Percentiles rank a stretch among this genome's conserved stretches.
Evolutionary conservation across 2,797 vertebrate genomes (phyloP).

Genomic region (Ptychadena robeensis): DNA sequence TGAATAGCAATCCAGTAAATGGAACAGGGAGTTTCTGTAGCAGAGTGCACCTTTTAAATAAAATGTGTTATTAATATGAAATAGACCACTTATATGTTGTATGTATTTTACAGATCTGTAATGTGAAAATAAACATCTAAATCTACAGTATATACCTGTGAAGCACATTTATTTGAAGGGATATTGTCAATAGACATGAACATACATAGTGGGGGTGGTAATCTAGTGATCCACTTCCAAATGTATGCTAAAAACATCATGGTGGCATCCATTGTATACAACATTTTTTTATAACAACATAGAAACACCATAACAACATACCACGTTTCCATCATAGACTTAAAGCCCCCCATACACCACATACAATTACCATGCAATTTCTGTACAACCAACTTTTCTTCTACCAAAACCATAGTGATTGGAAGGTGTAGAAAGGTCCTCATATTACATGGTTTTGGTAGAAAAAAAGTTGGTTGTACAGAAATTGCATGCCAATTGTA

Average conservation of each 20-base stretch:
- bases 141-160: neutral
- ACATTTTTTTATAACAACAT: too few relatives aligned
- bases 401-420: too few relatives aligned
- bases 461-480: too few relatives aligned
- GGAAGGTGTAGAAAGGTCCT: too few relatives aligned
- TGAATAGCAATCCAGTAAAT: slow-evolving; percentile 17
- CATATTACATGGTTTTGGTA: too few relatives aligned
- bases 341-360: too few relatives aligned
- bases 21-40: neutral
- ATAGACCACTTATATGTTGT: slow-evolving; percentile 14
- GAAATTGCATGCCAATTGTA: too few relatives aligned
- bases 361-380: too few relatives aligned
- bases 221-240: neutral
- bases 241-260: neutral
- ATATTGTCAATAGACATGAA: neutral
- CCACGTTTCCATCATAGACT: too few relatives aligned
- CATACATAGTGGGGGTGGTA: neutral
- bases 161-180: neutral
- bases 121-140: neutral
- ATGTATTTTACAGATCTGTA: neutral
- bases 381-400: too few relatives aligned
- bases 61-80: slow-evolving; percentile 8
- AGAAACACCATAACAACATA: too few relatives aligned
- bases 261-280: neutral
- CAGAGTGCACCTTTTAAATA: slow-evolving; percentile 12